Base-by-base conservation (phyloP, 2,113 vertebrate genomes). In the Plotosus lineatus region DNA sequence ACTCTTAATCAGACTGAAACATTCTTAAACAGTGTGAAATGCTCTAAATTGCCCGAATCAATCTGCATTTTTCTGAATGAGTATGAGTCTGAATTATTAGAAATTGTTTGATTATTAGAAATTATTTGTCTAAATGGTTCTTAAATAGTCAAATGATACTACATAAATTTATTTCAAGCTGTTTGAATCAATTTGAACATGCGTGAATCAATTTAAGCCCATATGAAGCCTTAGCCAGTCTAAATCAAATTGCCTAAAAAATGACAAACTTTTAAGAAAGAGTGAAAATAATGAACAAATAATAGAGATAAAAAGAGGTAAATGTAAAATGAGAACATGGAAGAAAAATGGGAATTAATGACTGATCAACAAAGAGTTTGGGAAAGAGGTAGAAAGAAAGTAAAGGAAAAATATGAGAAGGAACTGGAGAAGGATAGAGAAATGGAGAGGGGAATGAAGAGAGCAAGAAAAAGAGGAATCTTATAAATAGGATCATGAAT, bases 291-390 rank as follows among this genome's bases (percentile, higher is more conserved):
- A 14, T 86, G 88, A 85, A 71, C 83, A 80, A 87, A 89, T 86
- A 83, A 89, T 86, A 89, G 86, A 88, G 87, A 84, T 87, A 73
- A 83, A n/a, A n/a, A n/a, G 77, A 81, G 72, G 73, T 31, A 71
- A 50, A 40, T 71, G 84, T 71, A 85, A 68, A 58, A 31, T 60
- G 55, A 33, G 82, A 84, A 77, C 79, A 84, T 87, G 87, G 86
- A 69, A 63, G 79, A 69, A 83, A 63, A 60, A 66, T 23, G 28
- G 48, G 33, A 79, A 74, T 46, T 46, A 31, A 60, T 28, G n/a
- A n/a, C n/a, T n/a, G n/a, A n/a, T n/a, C n/a, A n/a, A 31, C 26
- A 28, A 33, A 60, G 55, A 3, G 23, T 11, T 11, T 3, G 7
- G 3, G 53, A 56, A 53, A 53, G 51, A 55, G 23, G 51, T 55